Base-by-base conservation (phyloP, 2,113 vertebrate genomes). In the Oophaga pumilio region DNA sequence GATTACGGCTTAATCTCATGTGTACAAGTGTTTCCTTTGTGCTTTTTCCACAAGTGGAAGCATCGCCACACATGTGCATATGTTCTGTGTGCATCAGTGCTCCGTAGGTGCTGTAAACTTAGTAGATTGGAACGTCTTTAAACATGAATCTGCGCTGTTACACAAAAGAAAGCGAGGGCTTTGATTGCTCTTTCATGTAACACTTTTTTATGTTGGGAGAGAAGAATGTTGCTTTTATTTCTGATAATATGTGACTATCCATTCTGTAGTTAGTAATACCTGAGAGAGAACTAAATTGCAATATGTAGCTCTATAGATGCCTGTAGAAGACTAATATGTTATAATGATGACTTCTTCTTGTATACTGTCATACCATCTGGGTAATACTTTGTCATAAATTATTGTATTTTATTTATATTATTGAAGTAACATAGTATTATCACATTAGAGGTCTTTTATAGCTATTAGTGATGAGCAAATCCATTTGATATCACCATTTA, bases 21-120 rank as follows among this genome's bases (percentile, higher is more conserved):
- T 86, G 85, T 86, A 59, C 77, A 87, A 87, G 76, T 87, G 77
- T 66, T 81, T 86, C 76, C 76, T 69, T 86, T 86, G 85, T 86
- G 49, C 33, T 79, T 73, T 33, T 87, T 81, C 1, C 77, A 60
- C 77, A 87, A 87, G 66, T 81, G 78, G 85, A 87, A 73, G 68
- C 64, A 43, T 24, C 73, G 43, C 64, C 60, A 81, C 66, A 87
- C 85, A 78, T 80, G 85, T 87, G 76, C 62, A 57, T 81, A 52
- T 60, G 50, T 82, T 73, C 53, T 80, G 26, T 82, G 52, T 82
- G 66, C 76, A 20, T 80, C 66, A 68, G 77, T 71, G 79, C 77
- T 73, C 77, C 71, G 50, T 71, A 87, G 85, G 85, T 81, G 78
- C 78, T 87, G 53, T 74, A 82, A 87, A 87, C 26, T 82, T 76